Percentiles rank a stretch among this genome's conserved stretches.
Conservation (phyloP, 2,797 vertebrate species). For the Macroramphosus scolopax region DNA sequence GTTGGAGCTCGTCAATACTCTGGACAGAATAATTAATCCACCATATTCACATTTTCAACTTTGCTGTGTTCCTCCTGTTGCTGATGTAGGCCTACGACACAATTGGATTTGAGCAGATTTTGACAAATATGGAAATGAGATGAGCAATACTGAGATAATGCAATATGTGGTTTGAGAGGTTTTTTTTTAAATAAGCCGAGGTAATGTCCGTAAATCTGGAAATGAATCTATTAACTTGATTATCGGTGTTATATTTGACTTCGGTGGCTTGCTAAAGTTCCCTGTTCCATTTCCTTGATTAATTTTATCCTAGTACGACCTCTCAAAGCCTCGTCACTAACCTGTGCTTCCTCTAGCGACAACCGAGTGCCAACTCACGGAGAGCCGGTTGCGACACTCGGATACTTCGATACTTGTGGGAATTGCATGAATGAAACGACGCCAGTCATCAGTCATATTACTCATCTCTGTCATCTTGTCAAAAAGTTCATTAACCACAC, state of each 20-base stretch:
- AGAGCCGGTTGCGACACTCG: neutral
- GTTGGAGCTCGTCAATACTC: slow-evolving; percentile 41
- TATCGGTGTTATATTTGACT: slow-evolving; percentile 1
- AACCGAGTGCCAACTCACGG: too few species aligned
- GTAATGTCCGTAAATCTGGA: slow-evolving; percentile 2
- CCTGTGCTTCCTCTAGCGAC: too few species aligned
- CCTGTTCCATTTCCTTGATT: too few species aligned
- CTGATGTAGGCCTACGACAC: slow-evolving; percentile 29
- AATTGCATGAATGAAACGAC: slow-evolving; percentile 7
- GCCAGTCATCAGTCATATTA: slow-evolving; percentile 28
- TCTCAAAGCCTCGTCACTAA: too few species aligned
- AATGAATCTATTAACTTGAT: too few species aligned
- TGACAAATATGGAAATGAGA: slow-evolving; percentile 36
- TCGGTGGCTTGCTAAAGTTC: neutral
- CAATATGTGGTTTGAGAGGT: too few species aligned
- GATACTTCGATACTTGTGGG: too few species aligned
- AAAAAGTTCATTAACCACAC: slow-evolving; percentile 26
- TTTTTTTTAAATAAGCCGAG: too few species aligned
- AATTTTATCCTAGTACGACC: too few species aligned
- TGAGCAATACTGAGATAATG: slow-evolving; percentile 27
- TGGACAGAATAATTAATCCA: slow-evolving; percentile 45
- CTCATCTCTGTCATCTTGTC: slow-evolving; percentile 49
- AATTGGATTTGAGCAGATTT: slow-evolving; percentile 16
- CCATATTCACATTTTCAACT: slow-evolving; percentile 42
- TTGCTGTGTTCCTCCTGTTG: slow-evolving; percentile 57